phyloP scores from a whole-genome alignment of 2,797 vertebrate genomes.

The Helicolenus hilgendorfi region DNA sequence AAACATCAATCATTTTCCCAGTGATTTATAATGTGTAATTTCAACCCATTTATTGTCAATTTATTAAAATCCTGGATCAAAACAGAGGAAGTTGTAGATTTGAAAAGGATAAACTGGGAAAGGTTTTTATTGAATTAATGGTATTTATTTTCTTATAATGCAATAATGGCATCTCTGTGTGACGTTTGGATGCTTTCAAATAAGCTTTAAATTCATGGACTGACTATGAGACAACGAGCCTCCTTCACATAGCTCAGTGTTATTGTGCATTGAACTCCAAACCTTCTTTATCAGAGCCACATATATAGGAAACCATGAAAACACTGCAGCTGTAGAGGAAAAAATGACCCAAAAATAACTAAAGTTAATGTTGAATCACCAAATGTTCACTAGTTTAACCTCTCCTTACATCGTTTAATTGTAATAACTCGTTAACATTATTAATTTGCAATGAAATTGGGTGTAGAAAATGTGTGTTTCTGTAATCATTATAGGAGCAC shows the following conservation, averaged over 20 bases:
- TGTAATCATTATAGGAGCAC: background rate
- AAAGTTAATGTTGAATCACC: background rate
- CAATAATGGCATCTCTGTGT: background rate
- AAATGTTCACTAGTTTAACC: background rate
- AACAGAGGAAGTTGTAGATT: background rate
- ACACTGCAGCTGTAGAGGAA: background rate
- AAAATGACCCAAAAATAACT: too few relatives aligned
- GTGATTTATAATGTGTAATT: constrained; percentile 8
- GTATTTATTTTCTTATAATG: background rate
- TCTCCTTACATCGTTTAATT: too few relatives aligned
- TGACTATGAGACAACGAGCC: background rate
- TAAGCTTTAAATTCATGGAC: background rate
- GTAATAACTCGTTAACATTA: background rate
- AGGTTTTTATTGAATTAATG: background rate
- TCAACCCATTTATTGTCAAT: background rate
- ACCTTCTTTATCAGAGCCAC: background rate
- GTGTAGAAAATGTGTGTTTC: background rate
- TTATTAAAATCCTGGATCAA: background rate
- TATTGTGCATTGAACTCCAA: too few relatives aligned
- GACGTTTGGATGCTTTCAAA: background rate
- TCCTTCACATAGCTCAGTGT: background rate
- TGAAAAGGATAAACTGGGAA: background rate
- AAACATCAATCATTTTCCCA: constrained; percentile 24
- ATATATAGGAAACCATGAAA: background rate
- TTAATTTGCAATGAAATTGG: background rate